These are phyloP conservation scores for Sinelater perroti DNA, from an alignment of 2,888 invertebrate genomes.

Conservation along the genomic window DNA sequence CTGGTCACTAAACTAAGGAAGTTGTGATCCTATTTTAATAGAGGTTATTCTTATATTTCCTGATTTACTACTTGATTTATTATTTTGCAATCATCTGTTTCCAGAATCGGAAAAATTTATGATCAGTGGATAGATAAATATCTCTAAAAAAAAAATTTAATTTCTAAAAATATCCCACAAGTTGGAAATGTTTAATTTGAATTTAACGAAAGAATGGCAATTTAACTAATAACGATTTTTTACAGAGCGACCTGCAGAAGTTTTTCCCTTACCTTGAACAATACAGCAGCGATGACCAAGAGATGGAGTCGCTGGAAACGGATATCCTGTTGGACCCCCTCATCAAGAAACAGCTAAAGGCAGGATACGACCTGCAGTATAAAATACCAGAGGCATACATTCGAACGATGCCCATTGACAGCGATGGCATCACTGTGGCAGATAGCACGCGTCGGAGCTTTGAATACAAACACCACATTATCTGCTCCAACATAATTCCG, in stretches of 20 bases:
- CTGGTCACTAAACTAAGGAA: too few species aligned
- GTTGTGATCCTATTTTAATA: too few species aligned
- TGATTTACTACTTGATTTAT: too few species aligned
- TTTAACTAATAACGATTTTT: too few species aligned
- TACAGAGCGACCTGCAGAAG: constrained; percentile 17
- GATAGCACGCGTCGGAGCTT: not conserved
- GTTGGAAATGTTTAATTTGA: not conserved
- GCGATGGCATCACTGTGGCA: constrained; percentile 4
- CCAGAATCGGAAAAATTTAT: too few species aligned
- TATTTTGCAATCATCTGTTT: too few species aligned
- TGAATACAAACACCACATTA: not conserved
- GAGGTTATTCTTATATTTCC: too few species aligned
- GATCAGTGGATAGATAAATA: too few species aligned
- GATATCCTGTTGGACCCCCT: constrained; percentile 55
- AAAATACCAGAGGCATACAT: constrained; percentile 58
- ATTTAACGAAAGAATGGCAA: too few species aligned
- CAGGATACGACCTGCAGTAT: constrained; percentile 53
- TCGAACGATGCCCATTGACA: constrained; percentile 55
- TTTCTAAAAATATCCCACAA: not conserved
- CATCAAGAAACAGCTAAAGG: constrained; percentile 53
- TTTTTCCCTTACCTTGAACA: constrained; percentile 18
- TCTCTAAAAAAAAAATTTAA: not conserved
- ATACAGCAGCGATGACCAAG: constrained; percentile 45
- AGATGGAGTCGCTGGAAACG: constrained; percentile 50
- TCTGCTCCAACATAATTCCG: constrained; percentile 15